These are phyloP conservation scores for Hylaea fasciaria DNA, from an alignment of 2,888 invertebrate genomes.

Conservation along the genomic window DNA sequence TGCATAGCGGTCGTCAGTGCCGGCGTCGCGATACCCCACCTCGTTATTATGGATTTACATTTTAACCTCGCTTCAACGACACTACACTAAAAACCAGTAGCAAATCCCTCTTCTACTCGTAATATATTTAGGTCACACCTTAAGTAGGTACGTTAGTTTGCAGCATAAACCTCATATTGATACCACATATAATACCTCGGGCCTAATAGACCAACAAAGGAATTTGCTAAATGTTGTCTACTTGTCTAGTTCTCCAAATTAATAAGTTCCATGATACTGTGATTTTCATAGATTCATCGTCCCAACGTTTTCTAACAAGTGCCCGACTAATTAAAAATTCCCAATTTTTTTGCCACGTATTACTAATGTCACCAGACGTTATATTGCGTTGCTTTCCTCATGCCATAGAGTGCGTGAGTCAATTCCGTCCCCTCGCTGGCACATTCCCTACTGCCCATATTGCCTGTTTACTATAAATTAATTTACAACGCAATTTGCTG, in stretches of 20 bases:
- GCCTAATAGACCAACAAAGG: not conserved
- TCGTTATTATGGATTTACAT: constrained; percentile 76
- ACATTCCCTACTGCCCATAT: constrained; percentile 45
- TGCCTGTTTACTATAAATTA: constrained; percentile 59
- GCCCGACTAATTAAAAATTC: too few relatives aligned
- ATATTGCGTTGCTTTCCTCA: too few relatives aligned
- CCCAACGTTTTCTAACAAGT: too few relatives aligned
- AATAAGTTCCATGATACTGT: too few relatives aligned
- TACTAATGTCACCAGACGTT: too few relatives aligned
- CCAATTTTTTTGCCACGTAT: too few relatives aligned
- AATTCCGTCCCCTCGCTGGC: not conserved
- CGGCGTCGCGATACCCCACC: constrained; percentile 66
- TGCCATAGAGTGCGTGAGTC: too few relatives aligned
- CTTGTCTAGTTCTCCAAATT: too few relatives aligned
- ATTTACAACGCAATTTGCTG: constrained; percentile 36
- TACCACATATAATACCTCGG: too few relatives aligned
- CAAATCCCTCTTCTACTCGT: not conserved
- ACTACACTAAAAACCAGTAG: constrained; percentile 7
- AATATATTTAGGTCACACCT: not conserved
- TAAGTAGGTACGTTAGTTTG: not conserved
- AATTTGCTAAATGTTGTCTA: not conserved
- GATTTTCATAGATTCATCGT: too few relatives aligned
- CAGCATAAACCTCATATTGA: too few relatives aligned
- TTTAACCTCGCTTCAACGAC: constrained; percentile 57
- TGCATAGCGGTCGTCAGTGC: constrained; percentile 77